These are phyloP conservation scores for Pyrocephalus nanus DNA, from an alignment of 2,797 vertebrate genomes.

Conservation along the genomic window DNA sequence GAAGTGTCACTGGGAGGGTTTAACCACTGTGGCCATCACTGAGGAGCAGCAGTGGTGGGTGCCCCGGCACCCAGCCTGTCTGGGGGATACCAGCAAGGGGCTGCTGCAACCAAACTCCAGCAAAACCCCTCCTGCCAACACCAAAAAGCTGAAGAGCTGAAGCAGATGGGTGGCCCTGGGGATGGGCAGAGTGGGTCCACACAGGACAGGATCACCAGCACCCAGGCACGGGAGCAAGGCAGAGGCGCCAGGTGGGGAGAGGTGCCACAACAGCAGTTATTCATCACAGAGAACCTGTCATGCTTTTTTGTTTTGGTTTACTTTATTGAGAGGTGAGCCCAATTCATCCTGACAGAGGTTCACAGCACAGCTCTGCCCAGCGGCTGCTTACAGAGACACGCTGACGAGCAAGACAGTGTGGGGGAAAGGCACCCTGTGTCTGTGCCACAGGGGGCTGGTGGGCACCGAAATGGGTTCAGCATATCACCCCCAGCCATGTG, in stretches of 20 bases:
- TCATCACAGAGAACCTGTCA: neutral
- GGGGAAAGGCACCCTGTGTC: neutral
- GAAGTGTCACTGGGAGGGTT: neutral
- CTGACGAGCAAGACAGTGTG: accelerated
- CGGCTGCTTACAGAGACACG: neutral
- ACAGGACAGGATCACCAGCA: neutral
- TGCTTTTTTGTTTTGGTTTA: neutral
- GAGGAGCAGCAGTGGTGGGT: neutral
- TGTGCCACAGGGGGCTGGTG: neutral
- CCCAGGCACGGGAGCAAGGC: neutral
- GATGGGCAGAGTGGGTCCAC: neutral
- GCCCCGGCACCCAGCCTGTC: neutral
- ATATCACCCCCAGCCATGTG: accelerated
- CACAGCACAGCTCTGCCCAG: neutral
- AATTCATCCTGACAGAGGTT: constrained; percentile 24
- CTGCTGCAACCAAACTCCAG: neutral
- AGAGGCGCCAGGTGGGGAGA: neutral
- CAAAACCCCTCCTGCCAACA: neutral
- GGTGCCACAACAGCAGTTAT: neutral
- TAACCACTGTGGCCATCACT: accelerated
- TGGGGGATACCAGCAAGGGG: neutral
- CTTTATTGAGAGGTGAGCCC: neutral
- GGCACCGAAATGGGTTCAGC: accelerated
- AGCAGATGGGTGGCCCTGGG: accelerated
- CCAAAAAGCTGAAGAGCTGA: neutral